Evolutionary conservation across 2,888 invertebrate genomes (phyloP).

Genomic region (Drosophila anomalata): DNA sequence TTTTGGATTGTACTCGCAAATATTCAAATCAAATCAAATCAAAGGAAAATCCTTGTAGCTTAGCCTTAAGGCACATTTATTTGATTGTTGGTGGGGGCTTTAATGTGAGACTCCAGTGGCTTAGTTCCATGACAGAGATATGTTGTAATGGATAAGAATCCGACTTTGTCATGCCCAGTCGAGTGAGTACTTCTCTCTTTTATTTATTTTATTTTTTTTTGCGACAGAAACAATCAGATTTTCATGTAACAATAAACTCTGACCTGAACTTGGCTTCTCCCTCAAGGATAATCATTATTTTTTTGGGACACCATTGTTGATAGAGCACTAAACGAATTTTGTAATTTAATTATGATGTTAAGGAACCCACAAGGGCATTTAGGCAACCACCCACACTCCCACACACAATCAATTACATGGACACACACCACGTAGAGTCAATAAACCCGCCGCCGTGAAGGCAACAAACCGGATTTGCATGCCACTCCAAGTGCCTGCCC

Average conservation of each 20-base stretch:
- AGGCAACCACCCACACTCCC: constrained; percentile 4
- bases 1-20: not conserved
- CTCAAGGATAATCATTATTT: not conserved
- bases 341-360: constrained; percentile 42
- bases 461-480: constrained; percentile 38
- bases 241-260: constrained; percentile 25
- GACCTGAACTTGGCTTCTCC: constrained; percentile 7
- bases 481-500: constrained; percentile 29
- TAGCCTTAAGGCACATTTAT: not conserved
- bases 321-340: constrained; percentile 43
- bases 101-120: not conserved
- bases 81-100: not conserved
- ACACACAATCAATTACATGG: too few relatives aligned
- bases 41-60: not conserved
- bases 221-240: constrained; percentile 23
- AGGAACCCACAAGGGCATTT: constrained; percentile 35
- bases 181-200: not conserved
- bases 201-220: not conserved
- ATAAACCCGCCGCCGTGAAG: constrained; percentile 36
- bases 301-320: constrained; percentile 10
- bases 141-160: constrained; percentile 8
- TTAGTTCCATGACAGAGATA: not conserved
- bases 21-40: not conserved
- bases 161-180: constrained; percentile 21
- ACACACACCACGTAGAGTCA: constrained; percentile 33